A percentile compares a stretch with the other conserved stretches of the same genome.
Conservation (phyloP, 2,113 vertebrate species). For the Pedetes capensis region DNA sequence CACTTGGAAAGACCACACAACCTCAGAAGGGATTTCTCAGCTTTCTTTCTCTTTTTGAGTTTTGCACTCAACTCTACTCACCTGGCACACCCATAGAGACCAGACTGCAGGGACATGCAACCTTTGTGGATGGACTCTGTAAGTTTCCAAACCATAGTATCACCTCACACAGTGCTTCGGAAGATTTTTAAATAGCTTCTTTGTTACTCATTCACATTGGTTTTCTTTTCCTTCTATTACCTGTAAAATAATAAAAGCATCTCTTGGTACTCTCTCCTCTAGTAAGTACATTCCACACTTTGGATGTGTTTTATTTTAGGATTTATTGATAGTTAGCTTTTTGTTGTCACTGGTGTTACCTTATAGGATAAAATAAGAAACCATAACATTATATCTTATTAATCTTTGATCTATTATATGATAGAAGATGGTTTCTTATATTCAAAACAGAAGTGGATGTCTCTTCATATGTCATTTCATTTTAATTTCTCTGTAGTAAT, state of each 20-base stretch:
- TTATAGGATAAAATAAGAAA: neutral
- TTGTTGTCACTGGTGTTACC: neutral
- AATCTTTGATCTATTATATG: neutral
- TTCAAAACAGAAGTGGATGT: neutral
- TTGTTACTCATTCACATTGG: neutral
- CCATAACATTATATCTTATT: neutral
- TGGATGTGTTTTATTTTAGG: neutral
- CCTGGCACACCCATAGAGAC: too few relatives aligned
- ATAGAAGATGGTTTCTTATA: neutral
- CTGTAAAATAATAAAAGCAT: neutral
- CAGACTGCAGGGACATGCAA: fast-evolving
- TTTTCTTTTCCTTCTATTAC: neutral
- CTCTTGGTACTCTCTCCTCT: neutral
- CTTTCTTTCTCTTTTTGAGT: too few relatives aligned
- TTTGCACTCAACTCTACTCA: neutral
- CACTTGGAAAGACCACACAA: neutral
- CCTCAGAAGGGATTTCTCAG: neutral
- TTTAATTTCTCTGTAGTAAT: neutral
- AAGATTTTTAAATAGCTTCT: neutral
- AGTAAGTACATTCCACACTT: neutral
- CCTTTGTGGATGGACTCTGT: neutral
- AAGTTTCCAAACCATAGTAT: neutral
- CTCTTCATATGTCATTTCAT: neutral
- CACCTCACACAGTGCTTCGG: neutral
- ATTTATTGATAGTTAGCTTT: neutral